Percentiles rank a stretch among this genome's conserved stretches.
phyloP scores from a whole-genome alignment of 2,113 vertebrate genomes.

The Perca fluviatilis region DNA sequence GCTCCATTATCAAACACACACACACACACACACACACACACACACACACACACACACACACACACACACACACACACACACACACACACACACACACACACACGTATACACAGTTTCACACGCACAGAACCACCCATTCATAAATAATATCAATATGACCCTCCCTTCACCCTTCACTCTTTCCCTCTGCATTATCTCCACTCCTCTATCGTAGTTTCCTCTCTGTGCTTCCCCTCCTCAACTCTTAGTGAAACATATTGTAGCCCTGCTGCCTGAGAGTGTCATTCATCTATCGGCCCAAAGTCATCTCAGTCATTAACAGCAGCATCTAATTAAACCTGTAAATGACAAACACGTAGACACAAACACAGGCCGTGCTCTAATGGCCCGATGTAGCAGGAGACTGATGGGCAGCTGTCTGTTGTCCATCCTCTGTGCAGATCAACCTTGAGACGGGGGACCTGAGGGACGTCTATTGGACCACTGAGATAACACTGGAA shows the following conservation, averaged over 20 bases:
- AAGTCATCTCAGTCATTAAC: constrained; percentile 84
- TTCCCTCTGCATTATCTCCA: constrained; percentile 40
- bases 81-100: constrained; percentile 2
- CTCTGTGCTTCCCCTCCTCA: constrained; percentile 39
- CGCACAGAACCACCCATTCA: constrained; percentile 72
- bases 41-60: constrained; percentile 56
- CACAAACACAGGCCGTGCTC: constrained; percentile 74
- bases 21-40: constrained; percentile 59
- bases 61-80: constrained; percentile 38
- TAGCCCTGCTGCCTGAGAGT: constrained; percentile 55
- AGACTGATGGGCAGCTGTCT: constrained; percentile 84
- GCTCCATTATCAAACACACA: constrained; percentile 74
- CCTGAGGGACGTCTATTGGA: constrained; percentile 52
- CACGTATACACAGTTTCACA: constrained; percentile 18
- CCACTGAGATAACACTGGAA: constrained; percentile 54
- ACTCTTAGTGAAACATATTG: constrained; percentile 73
- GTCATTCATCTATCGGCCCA: constrained; percentile 73
- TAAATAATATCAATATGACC: constrained; percentile 78
- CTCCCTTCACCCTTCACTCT: constrained; percentile 65
- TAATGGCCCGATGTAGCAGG: constrained; percentile 73
- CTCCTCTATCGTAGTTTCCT: constrained; percentile 16
- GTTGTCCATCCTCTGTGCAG: constrained; percentile 66
- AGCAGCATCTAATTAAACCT: constrained; percentile 81
- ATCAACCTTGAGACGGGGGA: constrained; percentile 79
- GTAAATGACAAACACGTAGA: constrained; percentile 81